Conservation (phyloP, 2,888 invertebrate genomes). For the Hesperia comma region DNA sequence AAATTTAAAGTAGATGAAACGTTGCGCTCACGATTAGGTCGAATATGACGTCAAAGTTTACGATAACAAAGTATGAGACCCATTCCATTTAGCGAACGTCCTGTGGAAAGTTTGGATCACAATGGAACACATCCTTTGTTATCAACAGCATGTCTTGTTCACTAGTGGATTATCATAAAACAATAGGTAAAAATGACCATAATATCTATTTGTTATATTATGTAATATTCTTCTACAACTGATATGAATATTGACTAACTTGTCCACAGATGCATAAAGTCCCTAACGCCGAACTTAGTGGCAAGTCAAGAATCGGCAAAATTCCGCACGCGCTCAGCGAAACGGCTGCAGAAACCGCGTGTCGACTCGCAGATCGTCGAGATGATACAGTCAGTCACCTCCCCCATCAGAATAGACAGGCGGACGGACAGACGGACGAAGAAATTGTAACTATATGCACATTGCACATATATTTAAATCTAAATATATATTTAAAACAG, state of each 20-base stretch:
- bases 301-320: constrained; percentile 64
- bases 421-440: constrained; percentile 50
- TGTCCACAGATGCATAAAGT: constrained; percentile 70
- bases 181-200: too few species aligned
- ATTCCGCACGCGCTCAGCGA: constrained; percentile 65
- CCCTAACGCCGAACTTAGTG: constrained; percentile 62
- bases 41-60: too few species aligned
- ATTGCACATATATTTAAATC: neutral
- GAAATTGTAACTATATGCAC: constrained; percentile 37
- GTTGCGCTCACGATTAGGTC: too few species aligned
- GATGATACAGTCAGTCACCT: constrained; percentile 56
- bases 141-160: too few species aligned
- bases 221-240: too few species aligned
- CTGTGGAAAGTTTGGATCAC: too few species aligned
- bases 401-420: constrained; percentile 55
- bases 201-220: too few species aligned
- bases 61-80: too few species aligned
- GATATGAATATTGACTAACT: neutral
- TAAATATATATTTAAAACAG: neutral
- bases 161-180: too few species aligned
- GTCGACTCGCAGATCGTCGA: constrained; percentile 51
- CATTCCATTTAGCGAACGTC: too few species aligned
- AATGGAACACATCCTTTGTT: too few species aligned
- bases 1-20: too few species aligned
- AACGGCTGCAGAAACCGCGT: constrained; percentile 57